Percentiles rank a stretch among this genome's conserved stretches.
Conservation (phyloP, 2,113 vertebrate species). For the Malurus cyaneus region DNA sequence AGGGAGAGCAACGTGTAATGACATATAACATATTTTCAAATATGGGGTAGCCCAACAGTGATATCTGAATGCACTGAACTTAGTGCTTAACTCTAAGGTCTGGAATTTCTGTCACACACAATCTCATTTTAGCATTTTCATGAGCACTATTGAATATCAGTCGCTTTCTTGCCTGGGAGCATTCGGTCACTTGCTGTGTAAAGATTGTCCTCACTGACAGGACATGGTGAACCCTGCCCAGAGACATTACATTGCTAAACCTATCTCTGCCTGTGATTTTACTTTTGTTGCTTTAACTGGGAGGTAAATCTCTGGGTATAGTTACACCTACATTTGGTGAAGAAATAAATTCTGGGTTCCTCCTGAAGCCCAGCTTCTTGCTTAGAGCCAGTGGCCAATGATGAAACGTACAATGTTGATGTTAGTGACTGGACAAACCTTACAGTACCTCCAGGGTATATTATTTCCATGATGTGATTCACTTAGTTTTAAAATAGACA, state of each 20-base stretch:
- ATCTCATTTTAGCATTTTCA: not conserved
- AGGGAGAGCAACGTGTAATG: not conserved
- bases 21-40: not conserved
- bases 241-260: not conserved
- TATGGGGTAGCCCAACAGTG: not conserved
- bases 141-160: fast-evolving
- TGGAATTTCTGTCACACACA: not conserved
- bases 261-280: not conserved
- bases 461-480: not conserved
- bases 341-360: not conserved
- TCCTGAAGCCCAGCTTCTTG: not conserved
- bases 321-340: not conserved
- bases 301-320: not conserved
- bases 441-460: not conserved
- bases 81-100: not conserved
- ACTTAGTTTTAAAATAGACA: not conserved
- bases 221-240: not conserved
- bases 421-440: not conserved
- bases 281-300: not conserved
- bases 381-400: not conserved
- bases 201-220: not conserved
- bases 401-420: not conserved
- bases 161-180: not conserved
- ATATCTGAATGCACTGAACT: not conserved
- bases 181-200: not conserved